phyloP scores from a whole-genome alignment of 2,797 vertebrate genomes.

The Micropoecilia bifurca region DNA sequence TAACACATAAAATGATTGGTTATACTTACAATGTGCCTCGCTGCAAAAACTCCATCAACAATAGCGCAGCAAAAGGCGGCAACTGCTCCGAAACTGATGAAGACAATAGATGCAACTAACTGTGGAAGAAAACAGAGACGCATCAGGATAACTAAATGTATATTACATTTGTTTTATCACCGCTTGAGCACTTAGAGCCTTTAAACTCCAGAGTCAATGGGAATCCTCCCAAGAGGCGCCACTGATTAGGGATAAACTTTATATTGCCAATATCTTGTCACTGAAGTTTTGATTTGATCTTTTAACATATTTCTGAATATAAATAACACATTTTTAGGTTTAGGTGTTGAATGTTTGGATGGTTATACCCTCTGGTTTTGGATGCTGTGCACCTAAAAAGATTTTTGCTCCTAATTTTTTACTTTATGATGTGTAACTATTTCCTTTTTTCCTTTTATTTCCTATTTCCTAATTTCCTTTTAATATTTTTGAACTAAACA shows the following conservation, averaged over 20 bases:
- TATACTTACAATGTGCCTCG: slow-evolving; percentile 96
- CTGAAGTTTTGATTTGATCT: not conserved
- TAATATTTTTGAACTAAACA: not conserved
- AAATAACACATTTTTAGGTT: not conserved
- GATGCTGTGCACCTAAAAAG: not conserved
- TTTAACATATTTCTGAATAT: not conserved
- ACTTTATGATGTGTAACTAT: not conserved
- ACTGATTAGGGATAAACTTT: not conserved
- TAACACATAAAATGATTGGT: slow-evolving; percentile 23
- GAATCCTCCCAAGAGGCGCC: not conserved
- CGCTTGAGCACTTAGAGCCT: not conserved
- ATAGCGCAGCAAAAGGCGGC: slow-evolving; percentile 98
- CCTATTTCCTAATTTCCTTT: not conserved
- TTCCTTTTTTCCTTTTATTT: no score
- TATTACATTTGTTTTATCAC: not conserved
- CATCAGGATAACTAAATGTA: slow-evolving; percentile 12
- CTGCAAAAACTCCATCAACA: slow-evolving; percentile 97
- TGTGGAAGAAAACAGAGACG: slow-evolving; percentile 65
- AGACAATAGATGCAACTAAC: slow-evolving; percentile 98
- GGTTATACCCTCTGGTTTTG: not conserved
- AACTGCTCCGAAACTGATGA: slow-evolving; percentile 98
- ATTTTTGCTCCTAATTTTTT: not conserved
- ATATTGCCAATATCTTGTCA: not conserved
- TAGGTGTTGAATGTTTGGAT: not conserved
- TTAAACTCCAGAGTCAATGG: not conserved